Conservation (phyloP, 2,113 vertebrate species). For the Paracyprichromis sp. region DNA sequence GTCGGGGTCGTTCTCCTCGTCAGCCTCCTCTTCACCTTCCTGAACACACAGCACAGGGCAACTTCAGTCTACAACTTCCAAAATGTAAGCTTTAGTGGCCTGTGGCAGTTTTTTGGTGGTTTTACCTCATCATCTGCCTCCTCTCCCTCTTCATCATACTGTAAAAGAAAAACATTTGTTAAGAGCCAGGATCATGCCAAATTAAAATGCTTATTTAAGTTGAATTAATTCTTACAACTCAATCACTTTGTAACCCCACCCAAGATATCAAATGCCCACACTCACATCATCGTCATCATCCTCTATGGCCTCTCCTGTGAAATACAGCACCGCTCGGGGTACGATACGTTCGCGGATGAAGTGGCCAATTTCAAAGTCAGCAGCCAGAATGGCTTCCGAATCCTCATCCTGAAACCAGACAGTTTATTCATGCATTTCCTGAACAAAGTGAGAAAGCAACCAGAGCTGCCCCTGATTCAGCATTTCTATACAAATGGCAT, state of each 20-base stretch:
- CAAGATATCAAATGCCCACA: background rate
- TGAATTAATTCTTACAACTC: background rate
- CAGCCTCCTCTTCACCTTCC: conserved; percentile 98
- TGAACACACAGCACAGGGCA: conserved; percentile 43
- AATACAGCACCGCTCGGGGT: conserved; percentile 93
- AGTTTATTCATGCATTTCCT: background rate
- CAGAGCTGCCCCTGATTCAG: background rate
- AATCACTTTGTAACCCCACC: background rate
- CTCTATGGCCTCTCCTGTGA: conserved; percentile 98
- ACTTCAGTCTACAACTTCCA: background rate
- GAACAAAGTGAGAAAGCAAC: background rate
- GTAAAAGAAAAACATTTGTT: background rate
- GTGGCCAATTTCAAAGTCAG: conserved; percentile 98
- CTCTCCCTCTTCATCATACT: conserved; percentile 99
- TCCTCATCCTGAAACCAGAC: conserved; percentile 84
- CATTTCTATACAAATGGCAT: background rate
- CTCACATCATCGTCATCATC: conserved; percentile 95
- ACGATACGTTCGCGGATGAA: conserved; percentile 97
- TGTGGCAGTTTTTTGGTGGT: background rate
- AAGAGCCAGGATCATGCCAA: background rate
- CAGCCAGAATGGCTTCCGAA: conserved; percentile 89
- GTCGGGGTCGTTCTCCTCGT: conserved; percentile 97
- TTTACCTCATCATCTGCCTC: conserved; percentile 95
- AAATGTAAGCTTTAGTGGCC: background rate
- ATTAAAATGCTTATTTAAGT: background rate